Evolutionary conservation across 1,140 invertebrate species (phyloP).

Genomic region (Cyrtorhinus lividipennis): DNA sequence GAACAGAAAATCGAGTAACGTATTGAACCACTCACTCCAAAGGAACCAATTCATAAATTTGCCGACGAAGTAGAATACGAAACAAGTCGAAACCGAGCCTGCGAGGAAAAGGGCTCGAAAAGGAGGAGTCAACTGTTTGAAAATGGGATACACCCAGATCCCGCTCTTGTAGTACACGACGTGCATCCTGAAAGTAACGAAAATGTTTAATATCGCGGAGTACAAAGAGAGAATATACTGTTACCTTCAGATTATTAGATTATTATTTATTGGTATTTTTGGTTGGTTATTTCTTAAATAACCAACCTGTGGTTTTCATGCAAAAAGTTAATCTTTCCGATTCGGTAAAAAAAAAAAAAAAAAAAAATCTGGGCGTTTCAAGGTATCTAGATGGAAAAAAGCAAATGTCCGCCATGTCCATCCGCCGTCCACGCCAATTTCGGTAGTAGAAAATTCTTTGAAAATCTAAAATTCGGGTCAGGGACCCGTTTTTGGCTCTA

Average conservation of each 20-base stretch:
- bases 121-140: slow-evolving; percentile 54
- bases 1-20: too few species aligned
- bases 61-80: slow-evolving; percentile 48
- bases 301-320: too few species aligned
- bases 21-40: slow-evolving; percentile 47
- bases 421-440: too few species aligned
- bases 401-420: too few species aligned
- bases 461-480: too few species aligned
- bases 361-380: too few species aligned
- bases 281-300: too few species aligned
- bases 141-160: slow-evolving; percentile 74
- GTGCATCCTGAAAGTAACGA: slow-evolving; percentile 46
- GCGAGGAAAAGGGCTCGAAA: slow-evolving; percentile 56
- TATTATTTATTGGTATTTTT: neutral
- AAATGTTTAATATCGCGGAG: slow-evolving; percentile 8
- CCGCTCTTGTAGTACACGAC: slow-evolving; percentile 54
- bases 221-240: slow-evolving; percentile 12
- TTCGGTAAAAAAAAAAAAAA: too few species aligned
- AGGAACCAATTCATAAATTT: slow-evolving; percentile 51
- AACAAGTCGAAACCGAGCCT: slow-evolving; percentile 38
- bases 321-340: too few species aligned
- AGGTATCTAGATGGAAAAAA: too few species aligned
- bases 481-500: too few species aligned
- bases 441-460: too few species aligned
- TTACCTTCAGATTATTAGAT: neutral